phyloP scores from a whole-genome alignment of 2,888 invertebrate species.

The Clepsis dumicolana region DNA sequence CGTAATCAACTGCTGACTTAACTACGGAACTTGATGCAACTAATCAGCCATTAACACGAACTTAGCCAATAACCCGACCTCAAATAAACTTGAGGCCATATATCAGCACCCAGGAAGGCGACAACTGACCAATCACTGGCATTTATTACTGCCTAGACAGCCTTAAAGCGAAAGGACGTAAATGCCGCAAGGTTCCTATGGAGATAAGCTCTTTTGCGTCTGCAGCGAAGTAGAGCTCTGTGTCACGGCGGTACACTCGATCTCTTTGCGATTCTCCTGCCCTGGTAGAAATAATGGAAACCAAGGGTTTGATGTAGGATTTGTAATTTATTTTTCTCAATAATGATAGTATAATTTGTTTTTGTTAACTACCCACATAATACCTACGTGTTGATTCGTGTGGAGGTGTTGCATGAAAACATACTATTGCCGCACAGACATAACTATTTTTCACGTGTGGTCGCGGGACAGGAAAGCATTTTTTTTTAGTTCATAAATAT shows the following conservation, averaged over 20 bases:
- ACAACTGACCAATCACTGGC: conserved; percentile 49
- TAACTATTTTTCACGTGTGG: too few relatives aligned
- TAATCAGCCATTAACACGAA: conserved; percentile 36
- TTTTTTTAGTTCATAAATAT: too few relatives aligned
- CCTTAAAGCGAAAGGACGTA: conserved; percentile 46
- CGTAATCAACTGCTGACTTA: conserved; percentile 8
- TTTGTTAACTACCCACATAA: too few relatives aligned
- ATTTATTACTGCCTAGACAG: conserved; percentile 59
- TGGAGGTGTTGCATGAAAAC: too few relatives aligned
- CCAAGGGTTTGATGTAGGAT: background rate
- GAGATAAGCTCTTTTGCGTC: too few relatives aligned
- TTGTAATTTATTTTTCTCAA: background rate
- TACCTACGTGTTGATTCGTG: too few relatives aligned
- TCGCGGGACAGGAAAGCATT: too few relatives aligned
- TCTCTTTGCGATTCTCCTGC: background rate
- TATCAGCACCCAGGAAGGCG: conserved; percentile 20
- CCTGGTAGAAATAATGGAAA: background rate
- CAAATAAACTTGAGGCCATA: conserved; percentile 16
- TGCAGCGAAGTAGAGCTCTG: background rate
- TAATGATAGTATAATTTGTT: too few relatives aligned
- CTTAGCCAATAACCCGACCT: conserved; percentile 26
- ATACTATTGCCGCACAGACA: too few relatives aligned
- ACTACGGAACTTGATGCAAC: conserved; percentile 18
- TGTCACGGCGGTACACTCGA: background rate
- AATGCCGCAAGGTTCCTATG: too few relatives aligned